phyloP scores from a whole-genome alignment of 2,113 vertebrate genomes.

The Pedetes capensis region DNA sequence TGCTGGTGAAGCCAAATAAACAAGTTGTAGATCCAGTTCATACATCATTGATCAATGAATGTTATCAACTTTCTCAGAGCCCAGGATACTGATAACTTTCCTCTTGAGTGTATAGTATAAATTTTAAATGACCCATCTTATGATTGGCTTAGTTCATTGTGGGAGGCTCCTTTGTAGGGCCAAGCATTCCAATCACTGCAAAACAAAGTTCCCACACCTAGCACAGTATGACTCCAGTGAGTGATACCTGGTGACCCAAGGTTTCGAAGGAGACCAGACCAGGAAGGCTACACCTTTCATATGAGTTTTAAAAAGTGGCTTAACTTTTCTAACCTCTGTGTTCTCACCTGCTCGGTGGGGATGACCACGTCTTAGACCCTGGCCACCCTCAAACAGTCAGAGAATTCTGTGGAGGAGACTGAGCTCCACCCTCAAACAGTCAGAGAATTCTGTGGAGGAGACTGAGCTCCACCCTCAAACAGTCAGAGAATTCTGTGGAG shows the following conservation, averaged over 20 bases:
- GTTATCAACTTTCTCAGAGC: constrained; percentile 62
- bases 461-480: no score
- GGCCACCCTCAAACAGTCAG: no score
- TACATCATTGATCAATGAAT: constrained; percentile 72
- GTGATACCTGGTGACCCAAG: neutral
- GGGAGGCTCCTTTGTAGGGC: neutral
- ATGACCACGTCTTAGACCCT: neutral
- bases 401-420: neutral
- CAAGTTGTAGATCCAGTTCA: constrained; percentile 67
- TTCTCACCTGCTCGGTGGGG: neutral
- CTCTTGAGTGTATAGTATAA: constrained; percentile 57
- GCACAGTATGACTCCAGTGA: neutral
- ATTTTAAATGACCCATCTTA: constrained; percentile 67
- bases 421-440: no score
- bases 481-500: no score
- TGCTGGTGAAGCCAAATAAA: constrained; percentile 47
- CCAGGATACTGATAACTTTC: constrained; percentile 50
- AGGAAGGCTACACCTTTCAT: neutral
- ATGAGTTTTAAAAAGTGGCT: neutral
- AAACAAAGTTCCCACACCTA: neutral
- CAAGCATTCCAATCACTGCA: neutral
- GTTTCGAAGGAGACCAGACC: neutral
- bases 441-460: neutral
- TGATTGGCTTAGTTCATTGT: neutral
- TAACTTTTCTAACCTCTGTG: neutral